Evolutionary conservation across 2,888 invertebrate genomes (phyloP), one percentile per base, ranked within the genome.

Genomic region (Alloplasta piceator): DNA sequence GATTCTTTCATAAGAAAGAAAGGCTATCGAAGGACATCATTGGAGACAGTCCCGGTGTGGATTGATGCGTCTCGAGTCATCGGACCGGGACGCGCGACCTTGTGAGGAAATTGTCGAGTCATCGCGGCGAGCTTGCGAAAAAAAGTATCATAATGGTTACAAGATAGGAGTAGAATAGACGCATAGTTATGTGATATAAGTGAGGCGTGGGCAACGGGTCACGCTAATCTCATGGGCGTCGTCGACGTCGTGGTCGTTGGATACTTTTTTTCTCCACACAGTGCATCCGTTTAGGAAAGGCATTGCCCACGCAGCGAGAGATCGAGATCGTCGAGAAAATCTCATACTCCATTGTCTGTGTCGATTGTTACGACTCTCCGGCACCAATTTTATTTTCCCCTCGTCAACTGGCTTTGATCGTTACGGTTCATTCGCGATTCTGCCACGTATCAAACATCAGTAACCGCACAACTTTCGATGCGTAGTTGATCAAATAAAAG

Each of bases 241-340:
- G 26, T 70, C 74, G 64, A 52, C 60, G 73, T 63, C 70, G 46
- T 73, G 43, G 61, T 39, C 50, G 36, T 48, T 64, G 46, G 36
- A 36, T 55, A 41, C 14, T 68, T 43, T 52, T 64, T 10, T 7
- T 46, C 50, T 64, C 80, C 72, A 74, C 73, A 82, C 75, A 77
- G 85, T 86, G 83, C 83, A 86, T 86, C 85, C 85, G 88, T 88
- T 88, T 88, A 87, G 87, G 88, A 86, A 87, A 87, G 86, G 85
- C 87, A 80, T 85, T 84, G 87, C 90, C 89, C 89, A 90, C 90
- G 87, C 89, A 82, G 26, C 56, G 50, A 84, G 26, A 26, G 82
- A 86, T 85, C 85, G 81, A 82, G 81, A 85, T 82, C 82, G 84
- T 83, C 78, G 82, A 84, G 80, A 79, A 78, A 82, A 85, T 85